Base-by-base conservation (phyloP, 2,797 vertebrate genomes). In the Tokudaia muenninki region DNA sequence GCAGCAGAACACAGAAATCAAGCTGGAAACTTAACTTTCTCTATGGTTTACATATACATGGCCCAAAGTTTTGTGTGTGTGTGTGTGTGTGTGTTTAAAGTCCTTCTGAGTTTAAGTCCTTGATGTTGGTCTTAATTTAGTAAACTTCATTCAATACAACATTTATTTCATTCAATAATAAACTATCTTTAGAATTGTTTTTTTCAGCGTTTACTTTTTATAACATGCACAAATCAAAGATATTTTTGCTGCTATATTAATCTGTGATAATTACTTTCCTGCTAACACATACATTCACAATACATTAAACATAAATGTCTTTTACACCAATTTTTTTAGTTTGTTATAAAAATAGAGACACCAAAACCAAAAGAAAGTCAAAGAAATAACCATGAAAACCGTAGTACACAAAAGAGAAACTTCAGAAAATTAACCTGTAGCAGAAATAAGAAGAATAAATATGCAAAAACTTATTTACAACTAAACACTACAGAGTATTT, bases 121-220 rank as follows among this genome's bases (percentile, higher is more conserved):
- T 79, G 87, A 52, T 90, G 37, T 79, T 96, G 37, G 92, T 86
- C 91, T 96, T 89, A 96, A 52, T 81, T 78, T 63, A 47, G 72
- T 94, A 96, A 97, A 94, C 24, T 91, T 91, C 29, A 95, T 84
- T 44, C 17, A 86, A 90, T 86, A 89, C 59, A 95, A 83, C 83
- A 87, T 37, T 90, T 95, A 67, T 88, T 95, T 96, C 96, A 96
- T 74, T 97, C 6, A 83, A n/a, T 57, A 95, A 61, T 92, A 61
- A 98, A 84, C 4, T 97, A 78, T 81, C 59, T 52, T 55, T 70
- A 34, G 26, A 59, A 75, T 44, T 61, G 65, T 17, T 41, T 86
- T 92, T 96, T 37, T 63, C 50, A 77, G 6, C 41, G 34, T 78
- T 93, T 57, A 22, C 16, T 84, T 97, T 97, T 97, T 97, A 92